Evolutionary conservation across 2,797 vertebrate genomes (phyloP), one percentile per base, ranked within the genome.

Genomic region (Pygocentrus nattereri): DNA sequence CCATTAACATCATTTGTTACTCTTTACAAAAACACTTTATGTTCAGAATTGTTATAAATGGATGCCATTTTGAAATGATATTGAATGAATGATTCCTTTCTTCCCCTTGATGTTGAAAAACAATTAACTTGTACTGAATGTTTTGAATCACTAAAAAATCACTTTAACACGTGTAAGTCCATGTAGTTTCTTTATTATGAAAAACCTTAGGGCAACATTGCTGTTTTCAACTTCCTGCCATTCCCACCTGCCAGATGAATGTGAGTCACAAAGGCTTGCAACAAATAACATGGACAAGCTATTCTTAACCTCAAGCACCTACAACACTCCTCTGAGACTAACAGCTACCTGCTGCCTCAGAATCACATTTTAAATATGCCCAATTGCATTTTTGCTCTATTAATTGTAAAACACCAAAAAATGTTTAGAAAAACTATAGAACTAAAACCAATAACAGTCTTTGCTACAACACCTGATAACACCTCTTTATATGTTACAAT

Each of bases 241-340:
- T 72, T 79, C 56, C 79, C 85, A 87, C 82, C 85, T 87, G 85
- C 56, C 79, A 59, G 70, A 47, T 56, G 21, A 80, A 84, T 27
- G 74, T 52, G 50, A 67, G 44, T 65, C 59, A 85, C 75, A 49
- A 84, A 71, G 58, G 49, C 31, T 27, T 50, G 30, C 23, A 5
- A 73, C 52, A 81, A 68, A 80, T 74, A 64, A 79, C 56, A 85
- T 30, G 52, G 75, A 65, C 4, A 54, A 74, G 47, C 79, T 82
- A 75, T 82, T 86, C 47, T 76, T 80, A 78, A 78, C 52, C 76
- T 62, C 5, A 10, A 74, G 79, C 52, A 38, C 79, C 68, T 0
- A 67, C 23, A 41, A 50, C 23, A 62, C 13, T 23, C 25, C 27
- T 19, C 18, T 59, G 23, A 31, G 64, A 58, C 34, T 5, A 41